Base-by-base conservation (phyloP, 2,113 vertebrate species). In the Trochalopteron elliotii region DNA sequence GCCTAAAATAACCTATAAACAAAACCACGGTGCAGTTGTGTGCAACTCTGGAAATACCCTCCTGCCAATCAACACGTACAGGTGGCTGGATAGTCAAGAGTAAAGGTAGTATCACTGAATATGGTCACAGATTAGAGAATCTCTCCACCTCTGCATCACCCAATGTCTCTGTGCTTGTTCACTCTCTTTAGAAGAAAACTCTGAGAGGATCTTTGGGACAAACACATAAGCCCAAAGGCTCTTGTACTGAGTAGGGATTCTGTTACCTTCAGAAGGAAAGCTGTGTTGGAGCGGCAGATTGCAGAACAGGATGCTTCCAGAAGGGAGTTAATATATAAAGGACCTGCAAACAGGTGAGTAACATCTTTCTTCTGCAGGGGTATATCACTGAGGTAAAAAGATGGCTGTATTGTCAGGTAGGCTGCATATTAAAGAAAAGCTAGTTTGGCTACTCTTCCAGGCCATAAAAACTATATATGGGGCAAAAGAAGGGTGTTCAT, bases 241-340 rank as follows among this genome's bases (percentile, higher is more conserved):
- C 14, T 49, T 22, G 7, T 5, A 11, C 23, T 60, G 55, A 72
- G 24, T 20, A 67, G 13, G 11, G 9, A 37, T 50, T 61, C 37
- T 42, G 25, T 24, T 39, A 56, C 8, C 22, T 77, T 57, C 28
- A 44, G 45, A 57, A 61, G 15, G 9, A 33, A 74, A 55, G 23
- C 12, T 82, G 27, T 35, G 22, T 6, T 22, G 11, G 28, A 95
- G 31, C 31, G 61, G 25, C 18, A 3, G 2, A 61, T 52, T 25
- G 30, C 25, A 3, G 1, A 39, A 44, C 5, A 39, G 25, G 25
- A 45, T 0, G 0, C 2, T 75, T 31, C 15, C 33, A 64, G 17
- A 33, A 56, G 2, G 3, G 6, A 70, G 8, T 53, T 30, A 79
- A 63, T 6, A 9, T 8, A 18, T 23, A 53, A 47, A 83, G 16